Evolutionary conservation across 53 echinoderm and acorn worm genomes (phyloP), one percentile per base, ranked within the genome.

Genomic region (Paelopatides confundens): DNA sequence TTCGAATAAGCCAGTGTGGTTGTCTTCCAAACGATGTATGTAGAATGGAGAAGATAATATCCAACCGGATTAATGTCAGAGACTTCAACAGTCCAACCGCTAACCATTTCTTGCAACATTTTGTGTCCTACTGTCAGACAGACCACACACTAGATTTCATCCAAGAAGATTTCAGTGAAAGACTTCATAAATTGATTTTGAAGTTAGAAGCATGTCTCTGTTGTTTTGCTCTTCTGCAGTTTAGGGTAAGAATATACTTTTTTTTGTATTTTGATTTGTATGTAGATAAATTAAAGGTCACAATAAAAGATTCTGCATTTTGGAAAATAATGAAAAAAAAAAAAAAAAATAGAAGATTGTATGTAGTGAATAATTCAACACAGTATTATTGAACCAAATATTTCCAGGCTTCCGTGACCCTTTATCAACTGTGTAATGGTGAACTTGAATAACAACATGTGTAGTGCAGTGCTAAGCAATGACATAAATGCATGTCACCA

Each of bases 1-100:
- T 95, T 35, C 95, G 95, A 28, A 98, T 98, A 86, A 98, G 92
- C 86, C 98, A 97, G 77, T 95, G 95, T 24, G 93, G 98, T 3
- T 95, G 95, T 67, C 84, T 94, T 12, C 35, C 58, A 31, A 94
- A 87, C 38, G 98, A 98, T 54, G 38, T 95, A 49, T 71, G 88
- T 15, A 88, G 98, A n/a, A 98, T 98, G 98, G 95, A 95, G 58
- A 92, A 88, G 18, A 94, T 98, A 21, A 98, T 98, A 10, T 54
- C 91, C 37, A 69, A 84, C 27, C 69, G 85, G 62, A 27, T 83
- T 9, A 53, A 66, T 13, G 2, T 51, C 32, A 94, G 87, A 69
- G 95, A 98, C 87, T 62, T 92, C 24, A 92, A 98, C 21, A 89
- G 90, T 1, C 94, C 98, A 38, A 95, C 87, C 1, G 48, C 98